Evolutionary conservation across 2,888 invertebrate species (phyloP), one percentile per base, ranked within the genome.

Genomic region (Osedax fenrisi): DNA sequence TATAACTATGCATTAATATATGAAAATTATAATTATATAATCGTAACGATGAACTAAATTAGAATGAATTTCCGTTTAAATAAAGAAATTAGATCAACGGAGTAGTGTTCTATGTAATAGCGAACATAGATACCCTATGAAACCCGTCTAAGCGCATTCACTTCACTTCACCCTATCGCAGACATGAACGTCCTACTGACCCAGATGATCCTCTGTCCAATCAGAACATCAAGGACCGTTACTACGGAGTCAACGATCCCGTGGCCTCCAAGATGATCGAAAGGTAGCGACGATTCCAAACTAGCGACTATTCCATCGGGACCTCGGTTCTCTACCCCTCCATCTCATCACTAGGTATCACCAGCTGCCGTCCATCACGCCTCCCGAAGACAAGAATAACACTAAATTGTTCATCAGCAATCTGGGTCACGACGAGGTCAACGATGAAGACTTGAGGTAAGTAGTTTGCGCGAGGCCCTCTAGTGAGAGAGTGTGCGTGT

Each of bases 371-470:
- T 92, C 92, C 17, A 85, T 98, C 62, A 93, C 94, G 62, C 90
- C 93, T 0, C 98, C 98, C 0, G 96, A 97, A 82, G 98, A 98
- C 83, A 90, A 90, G 80, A 90, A 91, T 2, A 95, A 99, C 64
- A 96, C 97, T 0, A 99, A 98, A 0, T 86, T 98, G 3, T 98
- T 97, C 83, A 90, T 98, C n/a, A 97, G 97, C 21, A 96, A 95
- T 83, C 85, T 96, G 23, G 92, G 94, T 0, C 93, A 92, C 75
- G 93, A 92, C 75, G 81, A 83, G 67, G 88, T 94, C 27, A 90
- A 90, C 0, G 96, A 97, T 81, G 91, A 92, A 77, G 94, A 95
- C 80, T 87, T 97, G 56, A 86, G 87, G 88, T 88, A 82, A 77
- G 80, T 76, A 3, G 23, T 73, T 27, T 25, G 21, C 21, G n/a